phyloP scores from a whole-genome alignment of 2,888 invertebrate species.

The Cerceris ruficornis region DNA sequence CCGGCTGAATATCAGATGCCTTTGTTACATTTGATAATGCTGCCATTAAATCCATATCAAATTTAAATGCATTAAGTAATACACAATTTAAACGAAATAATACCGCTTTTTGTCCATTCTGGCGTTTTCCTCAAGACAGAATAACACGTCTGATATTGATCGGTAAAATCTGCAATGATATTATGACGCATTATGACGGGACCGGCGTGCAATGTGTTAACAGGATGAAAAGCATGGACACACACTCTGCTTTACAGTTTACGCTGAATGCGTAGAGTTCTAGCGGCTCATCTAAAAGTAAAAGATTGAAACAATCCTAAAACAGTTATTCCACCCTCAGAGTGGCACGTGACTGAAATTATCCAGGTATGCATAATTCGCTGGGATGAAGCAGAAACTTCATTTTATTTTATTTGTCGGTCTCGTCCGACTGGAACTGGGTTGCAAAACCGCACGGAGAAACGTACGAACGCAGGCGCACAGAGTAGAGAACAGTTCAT shows the following conservation, averaged over 20 bases:
- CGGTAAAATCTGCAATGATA: too few relatives aligned
- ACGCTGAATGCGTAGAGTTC: neutral
- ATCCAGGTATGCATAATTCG: conserved; percentile 11
- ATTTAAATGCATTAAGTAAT: too few relatives aligned
- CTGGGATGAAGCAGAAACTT: neutral
- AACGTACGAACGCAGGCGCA: conserved; percentile 28
- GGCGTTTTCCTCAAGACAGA: too few relatives aligned
- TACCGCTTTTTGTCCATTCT: too few relatives aligned
- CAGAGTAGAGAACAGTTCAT: neutral
- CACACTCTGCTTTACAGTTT: neutral
- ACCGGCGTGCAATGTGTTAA: too few relatives aligned
- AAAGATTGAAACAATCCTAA: neutral
- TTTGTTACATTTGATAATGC: too few relatives aligned
- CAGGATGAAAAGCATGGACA: too few relatives aligned
- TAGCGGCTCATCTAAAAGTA: neutral
- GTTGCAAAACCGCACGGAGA: conserved; percentile 56
- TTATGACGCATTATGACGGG: too few relatives aligned
- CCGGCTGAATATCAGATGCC: too few relatives aligned
- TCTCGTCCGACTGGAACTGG: conserved; percentile 53
- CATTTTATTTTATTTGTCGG: conserved; percentile 51
- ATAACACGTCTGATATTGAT: too few relatives aligned
- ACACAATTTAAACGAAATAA: too few relatives aligned
- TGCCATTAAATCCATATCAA: too few relatives aligned
- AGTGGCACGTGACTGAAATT: neutral
- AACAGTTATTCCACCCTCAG: neutral